phyloP scores from a whole-genome alignment of 2,113 vertebrate species.

The Cnemophilus loriae region DNA sequence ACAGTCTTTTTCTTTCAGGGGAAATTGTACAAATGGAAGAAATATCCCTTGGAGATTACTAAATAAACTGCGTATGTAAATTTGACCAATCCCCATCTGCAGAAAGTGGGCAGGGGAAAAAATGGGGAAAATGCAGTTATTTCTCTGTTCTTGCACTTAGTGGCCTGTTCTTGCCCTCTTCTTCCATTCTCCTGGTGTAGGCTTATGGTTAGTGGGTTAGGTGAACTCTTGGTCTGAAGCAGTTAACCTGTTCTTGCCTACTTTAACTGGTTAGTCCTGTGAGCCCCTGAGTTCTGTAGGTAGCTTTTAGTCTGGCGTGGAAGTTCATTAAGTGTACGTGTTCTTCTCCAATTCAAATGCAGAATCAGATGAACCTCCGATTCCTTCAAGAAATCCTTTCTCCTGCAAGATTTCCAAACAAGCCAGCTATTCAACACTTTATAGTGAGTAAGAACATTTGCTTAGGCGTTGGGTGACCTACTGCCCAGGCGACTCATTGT shows the following conservation, averaged over 20 bases:
- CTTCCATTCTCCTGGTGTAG: background rate
- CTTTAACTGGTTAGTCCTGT: background rate
- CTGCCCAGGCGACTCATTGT: rapidly evolving
- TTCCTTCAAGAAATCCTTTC: background rate
- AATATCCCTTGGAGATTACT: background rate
- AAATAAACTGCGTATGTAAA: background rate
- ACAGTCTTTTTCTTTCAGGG: background rate
- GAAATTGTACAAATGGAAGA: background rate
- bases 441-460: background rate
- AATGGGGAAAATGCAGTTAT: background rate
- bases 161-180: background rate
- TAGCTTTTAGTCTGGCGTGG: background rate
- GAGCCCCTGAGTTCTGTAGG: background rate
- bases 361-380: background rate
- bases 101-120: background rate
- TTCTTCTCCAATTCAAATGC: background rate
- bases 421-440: background rate
- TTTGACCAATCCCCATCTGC: background rate
- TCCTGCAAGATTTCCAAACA: background rate
- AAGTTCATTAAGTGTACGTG: background rate
- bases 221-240: background rate
- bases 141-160: background rate
- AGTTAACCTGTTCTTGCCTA: background rate
- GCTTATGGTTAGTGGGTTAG: background rate
- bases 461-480: background rate